phyloP scores from a whole-genome alignment of 2,113 vertebrate species.

The Thamnophis sirtalis region DNA sequence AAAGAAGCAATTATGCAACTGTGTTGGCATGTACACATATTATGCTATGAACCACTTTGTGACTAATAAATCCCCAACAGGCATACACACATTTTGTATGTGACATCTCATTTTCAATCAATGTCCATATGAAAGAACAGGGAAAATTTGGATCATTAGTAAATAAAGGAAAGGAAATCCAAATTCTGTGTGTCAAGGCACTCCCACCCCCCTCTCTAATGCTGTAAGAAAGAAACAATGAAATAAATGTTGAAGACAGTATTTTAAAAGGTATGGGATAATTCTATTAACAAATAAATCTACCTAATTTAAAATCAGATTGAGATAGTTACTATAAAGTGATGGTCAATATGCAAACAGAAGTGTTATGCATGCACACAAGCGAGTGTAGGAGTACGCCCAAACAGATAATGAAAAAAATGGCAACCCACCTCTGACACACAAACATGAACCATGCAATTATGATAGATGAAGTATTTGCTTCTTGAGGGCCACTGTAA shows the following conservation, averaged over 20 bases:
- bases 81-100: background rate
- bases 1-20: background rate
- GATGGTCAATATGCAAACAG: constrained; percentile 62
- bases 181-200: background rate
- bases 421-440: too few relatives aligned
- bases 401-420: too few relatives aligned
- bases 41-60: background rate
- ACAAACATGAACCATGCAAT: too few relatives aligned
- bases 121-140: background rate
- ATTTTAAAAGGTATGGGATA: background rate
- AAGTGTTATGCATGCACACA: too few relatives aligned
- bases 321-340: constrained; percentile 35
- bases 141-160: background rate
- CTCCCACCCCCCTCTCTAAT: background rate
- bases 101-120: background rate
- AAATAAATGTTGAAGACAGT: background rate
- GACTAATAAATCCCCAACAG: background rate
- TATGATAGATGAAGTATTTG: too few relatives aligned
- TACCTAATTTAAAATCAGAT: constrained; percentile 22
- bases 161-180: background rate
- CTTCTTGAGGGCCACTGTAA: constrained; percentile 44
- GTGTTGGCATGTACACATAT: background rate
- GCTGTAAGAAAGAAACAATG: background rate
- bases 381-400: too few relatives aligned
- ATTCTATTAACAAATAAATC: background rate